These are phyloP conservation scores for Erithacus rubecula DNA, from an alignment of 2,797 vertebrate species.

Conservation along the genomic window DNA sequence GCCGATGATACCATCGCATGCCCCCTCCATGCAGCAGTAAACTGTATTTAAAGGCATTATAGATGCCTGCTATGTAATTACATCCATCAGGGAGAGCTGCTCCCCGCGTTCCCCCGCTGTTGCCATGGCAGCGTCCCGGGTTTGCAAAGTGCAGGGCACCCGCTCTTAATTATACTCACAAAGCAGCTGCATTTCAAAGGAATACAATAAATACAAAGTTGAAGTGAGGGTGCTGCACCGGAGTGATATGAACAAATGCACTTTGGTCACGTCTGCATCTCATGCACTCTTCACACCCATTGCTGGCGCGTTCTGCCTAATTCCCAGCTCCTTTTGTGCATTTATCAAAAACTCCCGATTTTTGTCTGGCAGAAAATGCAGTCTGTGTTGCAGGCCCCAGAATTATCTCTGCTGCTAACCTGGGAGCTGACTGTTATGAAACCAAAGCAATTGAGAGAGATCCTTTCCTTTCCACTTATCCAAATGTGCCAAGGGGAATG, in stretches of 20 bases:
- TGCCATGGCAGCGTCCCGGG: conserved; percentile 76
- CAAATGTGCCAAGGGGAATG: background rate
- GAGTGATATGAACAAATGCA: conserved; percentile 43
- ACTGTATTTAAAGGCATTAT: conserved; percentile 72
- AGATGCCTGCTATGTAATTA: conserved; percentile 73
- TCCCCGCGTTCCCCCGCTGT: conserved; percentile 72
- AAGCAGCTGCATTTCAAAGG: conserved; percentile 71
- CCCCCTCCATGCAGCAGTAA: conserved; percentile 71
- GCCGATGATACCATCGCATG: conserved; percentile 63
- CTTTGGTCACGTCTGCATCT: conserved; percentile 29
- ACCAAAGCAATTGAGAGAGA: background rate
- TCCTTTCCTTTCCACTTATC: background rate
- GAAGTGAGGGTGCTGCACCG: conserved; percentile 46
- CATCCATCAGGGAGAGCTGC: conserved; percentile 74
- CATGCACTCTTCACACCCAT: background rate
- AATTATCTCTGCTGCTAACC: conserved; percentile 10
- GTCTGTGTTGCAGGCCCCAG: background rate
- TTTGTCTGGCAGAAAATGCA: conserved; percentile 35
- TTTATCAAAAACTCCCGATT: conserved; percentile 3
- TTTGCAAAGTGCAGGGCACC: conserved; percentile 72
- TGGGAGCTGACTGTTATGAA: background rate
- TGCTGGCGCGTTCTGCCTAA: background rate
- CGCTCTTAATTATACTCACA: conserved; percentile 73
- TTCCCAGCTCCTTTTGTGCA: background rate
- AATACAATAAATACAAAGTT: conserved; percentile 70